Evolutionary conservation across 2,797 vertebrate species (phyloP).

Genomic region (Brotula barbata): DNA sequence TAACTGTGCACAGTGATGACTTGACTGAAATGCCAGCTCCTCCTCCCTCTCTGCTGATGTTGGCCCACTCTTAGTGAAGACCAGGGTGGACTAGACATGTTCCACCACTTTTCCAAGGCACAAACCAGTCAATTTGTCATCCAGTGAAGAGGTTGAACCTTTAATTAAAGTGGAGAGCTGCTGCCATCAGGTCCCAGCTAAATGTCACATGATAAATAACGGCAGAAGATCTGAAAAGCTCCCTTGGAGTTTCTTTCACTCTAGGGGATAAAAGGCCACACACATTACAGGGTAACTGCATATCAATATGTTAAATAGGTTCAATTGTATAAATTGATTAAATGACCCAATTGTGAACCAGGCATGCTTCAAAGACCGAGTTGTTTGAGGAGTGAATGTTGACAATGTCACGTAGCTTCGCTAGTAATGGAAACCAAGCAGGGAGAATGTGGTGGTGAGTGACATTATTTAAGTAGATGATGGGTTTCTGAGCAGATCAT

Average conservation of each 20-base stretch:
- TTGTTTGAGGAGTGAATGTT: constrained; percentile 65
- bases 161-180: constrained; percentile 82
- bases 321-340: constrained; percentile 76
- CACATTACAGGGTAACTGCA: constrained; percentile 71
- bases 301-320: constrained; percentile 79
- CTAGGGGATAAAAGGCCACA: constrained; percentile 68
- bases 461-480: constrained; percentile 74
- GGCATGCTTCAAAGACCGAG: constrained; percentile 56
- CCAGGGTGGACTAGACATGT: constrained; percentile 55
- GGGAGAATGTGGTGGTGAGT: constrained; percentile 60
- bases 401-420: constrained; percentile 65
- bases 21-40: constrained; percentile 53
- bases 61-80: constrained; percentile 46
- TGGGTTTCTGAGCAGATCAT: constrained; percentile 71
- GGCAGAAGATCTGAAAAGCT: constrained; percentile 70
- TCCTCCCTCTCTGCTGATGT: constrained; percentile 13
- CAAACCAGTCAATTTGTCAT: constrained; percentile 81
- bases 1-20: constrained; percentile 35
- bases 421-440: constrained; percentile 67
- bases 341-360: constrained; percentile 63
- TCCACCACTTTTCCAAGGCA: constrained; percentile 67
- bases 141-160: constrained; percentile 77
- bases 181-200: constrained; percentile 68
- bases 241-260: constrained; percentile 65
- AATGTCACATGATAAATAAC: constrained; percentile 82